Base-by-base conservation (phyloP, 2,797 vertebrate species). In the Aeoliscus strigatus region DNA sequence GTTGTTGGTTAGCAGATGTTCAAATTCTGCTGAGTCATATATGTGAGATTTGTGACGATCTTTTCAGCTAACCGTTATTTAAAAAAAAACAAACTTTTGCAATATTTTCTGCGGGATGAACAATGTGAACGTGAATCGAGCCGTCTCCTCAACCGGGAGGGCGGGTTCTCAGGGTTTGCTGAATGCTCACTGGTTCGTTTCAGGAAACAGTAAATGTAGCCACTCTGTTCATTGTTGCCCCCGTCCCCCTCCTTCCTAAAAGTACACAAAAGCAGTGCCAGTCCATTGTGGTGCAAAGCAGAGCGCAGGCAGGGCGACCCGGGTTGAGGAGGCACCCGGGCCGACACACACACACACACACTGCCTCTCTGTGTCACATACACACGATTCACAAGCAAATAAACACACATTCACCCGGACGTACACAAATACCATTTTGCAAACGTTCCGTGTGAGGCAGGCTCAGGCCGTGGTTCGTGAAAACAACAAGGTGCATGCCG, bases 261-360 rank as follows among this genome's bases (percentile, higher is more conserved):
- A 73, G 73, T 69, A 64, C 66, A 81, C 76, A 83, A 79, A 83
- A 76, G 79, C 77, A 68, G 71, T 39, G n/a, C 14, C 66, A 30
- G 60, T 72, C 76, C 50, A 76, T 84, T 83, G 75, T 83, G 75
- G 77, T 83, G 80, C 62, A 77, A 78, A 83, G 45, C 62, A 74
- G 68, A 63, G 75, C 66, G 55, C 61, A 64, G 40, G 15, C 63
- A 55, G 66, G 39, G 65, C 27, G 29, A 75, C 72, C 54, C 35
- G 30, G 51, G 65, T 67, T 28, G 45, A 42, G 41, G 50, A 57
- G 57, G 39, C 18, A 7, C 33, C 26, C 6, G 2, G 4, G 43
- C 40, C 7, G 3, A 27, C 38, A 40, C 51, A 39, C 42, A 37
- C 37, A 52, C 36, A 29, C 34, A 50, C 46, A 51, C 52, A 57